These are phyloP conservation scores for Archocentrus centrarchus DNA, from an alignment of 2,113 vertebrate species.

Conservation along the genomic window DNA sequence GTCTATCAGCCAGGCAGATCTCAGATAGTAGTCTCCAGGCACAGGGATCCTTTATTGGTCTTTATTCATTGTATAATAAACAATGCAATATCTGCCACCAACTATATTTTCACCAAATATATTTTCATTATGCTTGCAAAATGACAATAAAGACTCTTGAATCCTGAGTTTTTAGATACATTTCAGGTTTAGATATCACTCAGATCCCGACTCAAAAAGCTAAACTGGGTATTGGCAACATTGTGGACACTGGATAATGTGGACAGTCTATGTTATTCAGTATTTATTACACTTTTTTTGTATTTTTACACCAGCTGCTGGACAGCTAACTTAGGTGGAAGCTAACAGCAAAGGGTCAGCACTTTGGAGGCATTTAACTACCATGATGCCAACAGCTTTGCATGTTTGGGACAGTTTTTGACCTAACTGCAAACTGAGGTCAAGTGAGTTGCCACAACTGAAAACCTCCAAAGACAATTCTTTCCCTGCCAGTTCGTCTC, in stretches of 20 bases:
- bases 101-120: no score
- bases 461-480: neutral
- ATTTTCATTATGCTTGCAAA: no score
- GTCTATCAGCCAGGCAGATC: neutral
- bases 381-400: neutral
- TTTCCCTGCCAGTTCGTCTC: neutral
- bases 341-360: neutral
- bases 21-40: neutral
- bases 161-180: neutral
- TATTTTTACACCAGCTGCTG: neutral
- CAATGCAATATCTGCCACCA: neutral
- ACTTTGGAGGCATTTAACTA: neutral
- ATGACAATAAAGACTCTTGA: neutral
- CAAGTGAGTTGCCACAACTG: neutral
- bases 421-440: neutral
- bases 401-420: neutral
- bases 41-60: neutral
- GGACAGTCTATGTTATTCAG: no score
- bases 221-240: neutral
- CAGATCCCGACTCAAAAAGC: neutral
- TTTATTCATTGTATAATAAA: neutral
- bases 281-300: neutral
- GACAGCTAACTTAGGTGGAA: neutral
- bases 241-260: no score
- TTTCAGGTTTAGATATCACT: neutral